Conservation (phyloP, 1,140 invertebrate genomes). For the Bradynema listronoti region DNA sequence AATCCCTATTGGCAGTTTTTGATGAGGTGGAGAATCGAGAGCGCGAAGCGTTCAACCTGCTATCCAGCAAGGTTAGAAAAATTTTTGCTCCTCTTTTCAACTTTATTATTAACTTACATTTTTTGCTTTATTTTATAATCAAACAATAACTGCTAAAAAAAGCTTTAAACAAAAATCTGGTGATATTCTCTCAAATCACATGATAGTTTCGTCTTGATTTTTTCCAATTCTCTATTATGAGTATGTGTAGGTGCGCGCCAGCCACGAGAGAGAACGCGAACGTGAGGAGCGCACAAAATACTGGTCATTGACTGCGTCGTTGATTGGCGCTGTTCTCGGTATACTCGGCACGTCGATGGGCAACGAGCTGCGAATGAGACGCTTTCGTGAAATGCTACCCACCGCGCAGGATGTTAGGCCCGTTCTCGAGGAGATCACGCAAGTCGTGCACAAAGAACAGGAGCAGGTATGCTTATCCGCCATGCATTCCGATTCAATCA, state of each 20-base stretch:
- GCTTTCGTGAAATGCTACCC: conserved; percentile 64
- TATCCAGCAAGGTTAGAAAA: conserved; percentile 62
- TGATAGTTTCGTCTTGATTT: conserved; percentile 4
- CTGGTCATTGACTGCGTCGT: conserved; percentile 70
- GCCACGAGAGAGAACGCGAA: conserved; percentile 69
- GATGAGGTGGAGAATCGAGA: conserved; percentile 61
- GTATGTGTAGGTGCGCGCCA: conserved; percentile 63
- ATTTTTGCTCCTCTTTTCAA: not conserved
- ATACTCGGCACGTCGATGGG: conserved; percentile 67
- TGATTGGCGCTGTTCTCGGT: conserved; percentile 67
- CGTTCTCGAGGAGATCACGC: conserved; percentile 34
- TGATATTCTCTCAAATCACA: not conserved
- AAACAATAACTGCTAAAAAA: too few species aligned
- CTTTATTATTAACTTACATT: not conserved
- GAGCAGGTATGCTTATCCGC: conserved; percentile 30
- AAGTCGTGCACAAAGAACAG: conserved; percentile 33
- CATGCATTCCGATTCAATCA: too few species aligned
- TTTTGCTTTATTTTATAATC: not conserved
- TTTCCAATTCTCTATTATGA: too few species aligned
- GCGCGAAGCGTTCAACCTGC: conserved; percentile 65
- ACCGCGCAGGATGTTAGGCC: conserved; percentile 53
- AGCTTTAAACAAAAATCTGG: not conserved
- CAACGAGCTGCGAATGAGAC: conserved; percentile 66
- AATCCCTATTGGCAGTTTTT: too few species aligned
- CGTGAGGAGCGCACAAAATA: conserved; percentile 72